Conservation (phyloP, 2,888 invertebrate genomes). For the Trilocha varians region DNA sequence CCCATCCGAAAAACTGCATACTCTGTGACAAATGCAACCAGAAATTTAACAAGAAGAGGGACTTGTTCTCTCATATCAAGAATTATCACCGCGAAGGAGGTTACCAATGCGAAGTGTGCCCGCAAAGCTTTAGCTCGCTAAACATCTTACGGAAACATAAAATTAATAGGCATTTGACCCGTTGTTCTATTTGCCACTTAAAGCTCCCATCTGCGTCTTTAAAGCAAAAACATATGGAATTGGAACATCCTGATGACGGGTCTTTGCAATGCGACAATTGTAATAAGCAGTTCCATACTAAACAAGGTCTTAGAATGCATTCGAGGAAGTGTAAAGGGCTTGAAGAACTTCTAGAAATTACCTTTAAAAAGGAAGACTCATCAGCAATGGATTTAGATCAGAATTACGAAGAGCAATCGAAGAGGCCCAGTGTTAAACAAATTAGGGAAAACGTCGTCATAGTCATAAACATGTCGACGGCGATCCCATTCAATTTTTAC, state of each 20-base stretch:
- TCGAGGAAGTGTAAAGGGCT: slow-evolving; percentile 47
- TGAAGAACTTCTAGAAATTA: slow-evolving; percentile 33
- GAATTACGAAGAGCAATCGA: slow-evolving; percentile 34
- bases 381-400: slow-evolving; percentile 46
- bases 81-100: slow-evolving; percentile 64
- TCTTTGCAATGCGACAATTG: slow-evolving; percentile 54
- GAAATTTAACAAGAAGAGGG: slow-evolving; percentile 57
- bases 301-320: slow-evolving; percentile 59
- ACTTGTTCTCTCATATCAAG: slow-evolving; percentile 59
- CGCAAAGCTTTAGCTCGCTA: slow-evolving; percentile 45
- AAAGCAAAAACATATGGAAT: slow-evolving; percentile 53
- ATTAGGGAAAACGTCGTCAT: slow-evolving; percentile 55
- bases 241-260: slow-evolving; percentile 59
- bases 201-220: slow-evolving; percentile 52
- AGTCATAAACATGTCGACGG: slow-evolving; percentile 63
- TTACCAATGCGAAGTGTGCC: slow-evolving; percentile 52
- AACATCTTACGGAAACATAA: slow-evolving; percentile 57
- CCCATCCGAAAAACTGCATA: slow-evolving; percentile 57
- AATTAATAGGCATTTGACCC: slow-evolving; percentile 50
- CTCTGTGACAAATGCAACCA: slow-evolving; percentile 60
- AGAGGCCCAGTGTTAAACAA: slow-evolving; percentile 55
- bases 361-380: slow-evolving; percentile 45
- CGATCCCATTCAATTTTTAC: slow-evolving; percentile 62
- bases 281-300: slow-evolving; percentile 56
- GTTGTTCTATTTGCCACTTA: slow-evolving; percentile 50